Base-by-base conservation (phyloP, 2,888 invertebrate genomes). In the Macrophya annulata region DNA sequence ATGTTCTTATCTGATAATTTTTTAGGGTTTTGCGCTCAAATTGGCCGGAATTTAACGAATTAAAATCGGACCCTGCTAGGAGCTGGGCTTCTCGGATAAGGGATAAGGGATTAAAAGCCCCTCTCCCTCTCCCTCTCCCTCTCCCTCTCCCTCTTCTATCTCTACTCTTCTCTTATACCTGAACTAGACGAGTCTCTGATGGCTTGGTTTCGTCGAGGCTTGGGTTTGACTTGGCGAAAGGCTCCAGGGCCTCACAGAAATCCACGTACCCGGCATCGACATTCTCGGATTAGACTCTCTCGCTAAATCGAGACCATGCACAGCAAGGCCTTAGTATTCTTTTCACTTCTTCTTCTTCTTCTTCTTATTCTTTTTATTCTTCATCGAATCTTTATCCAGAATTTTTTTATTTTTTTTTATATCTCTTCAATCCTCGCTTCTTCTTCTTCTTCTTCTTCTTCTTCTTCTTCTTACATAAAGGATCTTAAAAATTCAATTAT, bases 21-120 rank as follows among this genome's bases (percentile, higher is more conserved):
- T 85, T 85, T 84, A 84, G 84, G 85, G 85, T 71, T 85, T 84
- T 85, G 85, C 83, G 62, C 84, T 85, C 85, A 85, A 85, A 85
- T 85, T 85, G 85, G 83, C 31, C 85, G 85, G 85, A 85, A 85
- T 85, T 83, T 55, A 25, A 21, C 45, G 85, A 85, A 85, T 84
- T 85, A 83, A 85, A 85, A 84, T 83, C 68, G 48, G 83, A 83
- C 83, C 83, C 48, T 25, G 48, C 21, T 21, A n/a, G 8, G 74
- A 25, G 21, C 40, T 68, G 45, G 45, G 45, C 83, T 31, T 31
- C 48, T 9, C 31, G 83, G 83, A 83, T 83, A 68, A 65, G 68
- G 83, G 68, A 83, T 83, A 68, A 83, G 48, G 81, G 83, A 83
- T 83, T 83, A 68, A 68, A 83, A 83, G 45, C 81, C 43, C 40